These are phyloP conservation scores for Vandiemenella viatica DNA, from an alignment of 2,888 invertebrate species.

Conservation along the genomic window DNA sequence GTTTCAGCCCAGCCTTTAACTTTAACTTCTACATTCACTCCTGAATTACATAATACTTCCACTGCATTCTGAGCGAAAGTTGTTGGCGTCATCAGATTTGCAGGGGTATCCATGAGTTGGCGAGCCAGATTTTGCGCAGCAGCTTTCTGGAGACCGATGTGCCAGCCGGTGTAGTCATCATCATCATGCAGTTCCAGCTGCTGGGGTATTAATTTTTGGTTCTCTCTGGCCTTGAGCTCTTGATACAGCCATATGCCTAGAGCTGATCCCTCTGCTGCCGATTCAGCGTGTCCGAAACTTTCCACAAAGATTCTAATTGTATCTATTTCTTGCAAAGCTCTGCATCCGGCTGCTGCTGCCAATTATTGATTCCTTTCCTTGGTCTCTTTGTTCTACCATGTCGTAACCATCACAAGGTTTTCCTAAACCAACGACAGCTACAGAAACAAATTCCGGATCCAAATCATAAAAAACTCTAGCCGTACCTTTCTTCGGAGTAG, in stretches of 20 bases:
- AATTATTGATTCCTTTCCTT: conserved; percentile 56
- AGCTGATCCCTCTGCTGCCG: conserved; percentile 62
- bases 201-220: conserved; percentile 27
- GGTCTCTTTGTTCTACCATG: conserved; percentile 52
- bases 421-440: conserved; percentile 60
- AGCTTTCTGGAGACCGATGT: conserved; percentile 53
- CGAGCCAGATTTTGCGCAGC: conserved; percentile 68
- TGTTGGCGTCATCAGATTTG: conserved; percentile 65
- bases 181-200: conserved; percentile 42
- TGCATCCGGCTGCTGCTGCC: conserved; percentile 47
- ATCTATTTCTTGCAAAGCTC: conserved; percentile 36
- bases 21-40: conserved; percentile 33
- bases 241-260: conserved; percentile 55
- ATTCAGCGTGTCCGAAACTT: conserved; percentile 60
- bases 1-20: conserved; percentile 45
- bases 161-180: conserved; percentile 54
- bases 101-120: conserved; percentile 62
- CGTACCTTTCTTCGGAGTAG: conserved; percentile 36
- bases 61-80: conserved; percentile 43
- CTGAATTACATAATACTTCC: conserved; percentile 27
- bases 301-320: conserved; percentile 50
- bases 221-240: conserved; percentile 38
- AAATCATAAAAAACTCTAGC: conserved; percentile 48
- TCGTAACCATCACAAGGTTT: conserved; percentile 49
- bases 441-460: conserved; percentile 44